Base-by-base conservation (phyloP, 2,113 vertebrate species). In the Hemiscyllium ocellatum region DNA sequence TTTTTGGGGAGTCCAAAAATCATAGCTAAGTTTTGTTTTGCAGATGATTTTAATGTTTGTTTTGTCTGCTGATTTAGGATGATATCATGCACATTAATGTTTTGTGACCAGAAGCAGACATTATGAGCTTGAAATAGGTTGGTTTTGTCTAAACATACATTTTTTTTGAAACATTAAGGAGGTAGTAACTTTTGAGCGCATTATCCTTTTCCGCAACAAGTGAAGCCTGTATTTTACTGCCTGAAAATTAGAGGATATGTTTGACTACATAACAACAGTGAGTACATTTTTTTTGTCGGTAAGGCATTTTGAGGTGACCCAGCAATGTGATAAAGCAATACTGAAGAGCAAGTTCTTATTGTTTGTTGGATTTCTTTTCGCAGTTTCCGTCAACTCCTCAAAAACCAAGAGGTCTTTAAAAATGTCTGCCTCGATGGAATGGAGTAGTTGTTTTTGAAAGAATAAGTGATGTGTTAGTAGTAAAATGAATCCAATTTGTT, bases 21-120 rank as follows among this genome's bases (percentile, higher is more conserved):
- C 10, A 95, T 19, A 72, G 4, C 70, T 76, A 72, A 50, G 50
- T 76, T 26, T 72, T 94, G 93, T 94, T 94, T 13, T 66, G 66
- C 66, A 70, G 93, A 19, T 13, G 22, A 94, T 52, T 47, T 47
- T 95, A 72, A 52, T 50, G 68, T 52, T 95, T 95, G 69, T 70
- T 52, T 95, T 50, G 68, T 52, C 66, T 70, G 52, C 94, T 47
- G n/a, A 69, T 69, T 17, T 17, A 17, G 68, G 22, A 72, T 95
- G 94, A 95, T 95, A 72, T 95, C 94, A 95, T 95, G 4, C 94
- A 20, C 15, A 15, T 95, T 33, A 33, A 95, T 52, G 69, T 37
- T 50, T 69, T 4, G 68, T 70, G 42, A 42, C 93, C 65, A 20
- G 42, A 70, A 29, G 47, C 68, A 72, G 69, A 68, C 69, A 93